Evolutionary conservation across 2,888 invertebrate species (phyloP).

Genomic region (Leptinotarsa rubiginosa): DNA sequence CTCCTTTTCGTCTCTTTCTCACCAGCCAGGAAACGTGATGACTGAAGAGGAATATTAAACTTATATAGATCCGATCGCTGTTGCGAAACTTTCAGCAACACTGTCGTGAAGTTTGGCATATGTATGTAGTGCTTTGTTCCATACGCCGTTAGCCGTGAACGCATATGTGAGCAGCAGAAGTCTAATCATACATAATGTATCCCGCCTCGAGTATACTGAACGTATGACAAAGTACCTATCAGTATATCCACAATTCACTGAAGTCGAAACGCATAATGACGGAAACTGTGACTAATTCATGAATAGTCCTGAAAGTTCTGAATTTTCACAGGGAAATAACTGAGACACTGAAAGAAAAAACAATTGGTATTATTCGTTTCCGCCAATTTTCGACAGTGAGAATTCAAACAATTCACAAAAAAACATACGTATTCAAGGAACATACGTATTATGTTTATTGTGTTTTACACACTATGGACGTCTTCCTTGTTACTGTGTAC

Average conservation of each 20-base stretch:
- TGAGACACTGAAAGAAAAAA: too few relatives aligned
- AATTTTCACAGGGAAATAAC: too few relatives aligned
- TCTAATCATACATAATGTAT: conserved; percentile 10
- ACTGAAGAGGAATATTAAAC: neutral
- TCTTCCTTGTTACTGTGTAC: too few relatives aligned
- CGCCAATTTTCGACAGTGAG: too few relatives aligned
- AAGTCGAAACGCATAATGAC: too few relatives aligned
- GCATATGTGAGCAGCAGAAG: conserved; percentile 14
- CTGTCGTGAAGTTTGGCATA: conserved; percentile 7
- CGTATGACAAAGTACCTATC: neutral
- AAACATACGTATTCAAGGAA: too few relatives aligned
- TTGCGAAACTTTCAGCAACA: conserved; percentile 15
- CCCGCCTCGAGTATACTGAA: conserved; percentile 1
- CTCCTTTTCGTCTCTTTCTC: neutral
- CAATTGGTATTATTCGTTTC: too few relatives aligned
- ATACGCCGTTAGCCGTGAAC: conserved; percentile 13
- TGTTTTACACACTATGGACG: too few relatives aligned
- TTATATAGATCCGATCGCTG: neutral
- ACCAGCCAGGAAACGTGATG: neutral
- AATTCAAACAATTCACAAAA: too few relatives aligned
- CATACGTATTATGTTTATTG: too few relatives aligned
- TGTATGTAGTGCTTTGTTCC: conserved; percentile 12
- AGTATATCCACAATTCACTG: neutral
- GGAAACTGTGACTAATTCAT: too few relatives aligned
- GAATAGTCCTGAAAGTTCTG: too few relatives aligned